Evolutionary conservation across 1,140 invertebrate species (phyloP), one percentile per base, ranked within the genome.

Genomic region (Pseudomyrmex flavicornis): DNA sequence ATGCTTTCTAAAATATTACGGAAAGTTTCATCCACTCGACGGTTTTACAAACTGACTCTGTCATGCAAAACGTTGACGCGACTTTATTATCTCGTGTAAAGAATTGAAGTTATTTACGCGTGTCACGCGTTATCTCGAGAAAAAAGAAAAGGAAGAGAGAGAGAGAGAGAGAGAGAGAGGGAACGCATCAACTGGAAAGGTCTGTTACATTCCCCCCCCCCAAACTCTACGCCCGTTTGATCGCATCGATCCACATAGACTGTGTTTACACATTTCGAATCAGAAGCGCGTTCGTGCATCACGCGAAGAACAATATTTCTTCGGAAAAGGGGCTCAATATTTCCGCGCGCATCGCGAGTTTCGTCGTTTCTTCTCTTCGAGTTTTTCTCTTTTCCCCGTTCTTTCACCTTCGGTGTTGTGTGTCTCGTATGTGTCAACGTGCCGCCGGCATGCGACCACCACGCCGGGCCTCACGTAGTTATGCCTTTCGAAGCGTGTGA

Each of bases 401-500:
- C 35, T 3, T 50, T 44, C 35, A 35, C 35, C 5, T 35, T 35
- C 35, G 5, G 35, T 35, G 35, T 35, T 35, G 35, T 35, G 35
- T 79, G 9, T 52, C 22, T 66, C 15, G 35, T 20, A 17, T 48
- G 13, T 72, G 66, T 70, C 15, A 59, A 72, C 44, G 65, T 35
- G 35, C 10, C 83, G 54, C 17, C 62, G 84, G 82, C 75, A 87
- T 77, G 85, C 89, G 70, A 83, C 66, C 83, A 13, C 13, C 52
- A 83, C 35, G 72, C 65, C 77, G 59, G 59, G 79, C 86, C 89
- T 82, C 84, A 85, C 86, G 88, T 89, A 91, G 91, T 89, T 90
- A 90, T 87, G 88, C 83, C 87, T 91, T 91, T 82, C 87, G 88
- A 91, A 93, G 87, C 91, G 89, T 91, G 91, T 92, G 92, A 93